phyloP scores from a whole-genome alignment of 1,140 invertebrate genomes.

The Gryllus bimaculatus region DNA sequence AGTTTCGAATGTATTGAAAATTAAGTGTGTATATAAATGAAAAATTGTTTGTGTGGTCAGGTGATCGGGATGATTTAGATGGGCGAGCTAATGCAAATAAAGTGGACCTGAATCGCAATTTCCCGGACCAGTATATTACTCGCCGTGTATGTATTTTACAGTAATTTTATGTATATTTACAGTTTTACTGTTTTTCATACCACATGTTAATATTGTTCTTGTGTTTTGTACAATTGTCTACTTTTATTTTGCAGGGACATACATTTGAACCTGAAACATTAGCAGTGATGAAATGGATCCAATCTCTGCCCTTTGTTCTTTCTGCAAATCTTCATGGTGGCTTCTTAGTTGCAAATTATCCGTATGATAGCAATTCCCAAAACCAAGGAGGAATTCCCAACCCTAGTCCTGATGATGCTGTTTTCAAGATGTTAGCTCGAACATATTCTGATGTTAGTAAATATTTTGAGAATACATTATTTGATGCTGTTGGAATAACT shows the following conservation, averaged over 20 bases:
- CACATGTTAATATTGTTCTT: background rate
- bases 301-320: constrained; percentile 79
- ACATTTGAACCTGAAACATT: constrained; percentile 68
- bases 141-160: constrained; percentile 33
- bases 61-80: constrained; percentile 50
- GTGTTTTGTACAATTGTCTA: background rate
- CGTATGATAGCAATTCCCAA: constrained; percentile 65
- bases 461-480: background rate
- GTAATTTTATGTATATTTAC: background rate
- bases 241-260: background rate
- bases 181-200: constrained; percentile 30
- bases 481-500: background rate
- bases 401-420: constrained; percentile 68
- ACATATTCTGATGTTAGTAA: constrained; percentile 67
- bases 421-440: constrained; percentile 74
- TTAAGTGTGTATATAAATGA: constrained; percentile 22
- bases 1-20: background rate
- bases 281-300: constrained; percentile 88
- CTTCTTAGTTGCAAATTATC: constrained; percentile 88
- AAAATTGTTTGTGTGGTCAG: constrained; percentile 30
- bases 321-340: constrained; percentile 96
- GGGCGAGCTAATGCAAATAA: constrained; percentile 75
- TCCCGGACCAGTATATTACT: constrained; percentile 78
- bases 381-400: constrained; percentile 34
- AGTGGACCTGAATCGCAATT: constrained; percentile 93